These are phyloP conservation scores for Rhopilema esculentum DNA, from an alignment of 30 jellyfish, hydroid and myxozoan species.

Conservation along the genomic window DNA sequence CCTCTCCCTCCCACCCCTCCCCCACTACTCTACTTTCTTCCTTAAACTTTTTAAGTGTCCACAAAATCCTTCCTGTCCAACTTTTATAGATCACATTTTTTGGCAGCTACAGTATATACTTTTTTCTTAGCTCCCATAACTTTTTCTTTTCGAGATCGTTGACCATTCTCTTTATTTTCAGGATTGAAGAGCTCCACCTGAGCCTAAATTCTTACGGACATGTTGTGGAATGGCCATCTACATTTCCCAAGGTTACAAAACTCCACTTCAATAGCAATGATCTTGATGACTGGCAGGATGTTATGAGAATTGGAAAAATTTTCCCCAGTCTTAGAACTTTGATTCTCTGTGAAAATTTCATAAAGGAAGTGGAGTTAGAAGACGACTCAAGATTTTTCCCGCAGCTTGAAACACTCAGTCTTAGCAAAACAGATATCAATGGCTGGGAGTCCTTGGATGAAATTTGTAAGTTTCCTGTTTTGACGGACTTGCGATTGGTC, in stretches of 20 bases:
- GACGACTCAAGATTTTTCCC: conserved; percentile 26
- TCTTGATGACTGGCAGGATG: conserved; percentile 68
- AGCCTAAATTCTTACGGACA: conserved; percentile 79
- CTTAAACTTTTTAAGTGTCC: too few species aligned
- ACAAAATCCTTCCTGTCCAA: too few species aligned
- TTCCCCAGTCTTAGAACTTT: conserved; percentile 73
- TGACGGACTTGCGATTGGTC: conserved; percentile 75
- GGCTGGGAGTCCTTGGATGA: conserved; percentile 87
- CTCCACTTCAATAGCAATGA: conserved; percentile 73
- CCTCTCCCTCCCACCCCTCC: too few species aligned
- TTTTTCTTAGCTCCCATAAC: too few species aligned
- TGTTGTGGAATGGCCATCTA: conserved; percentile 46
- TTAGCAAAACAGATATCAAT: conserved; percentile 64
- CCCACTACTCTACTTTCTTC: too few species aligned
- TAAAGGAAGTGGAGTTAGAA: conserved; percentile 39
- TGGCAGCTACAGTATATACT: too few species aligned
- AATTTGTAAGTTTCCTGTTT: conserved; percentile 66
- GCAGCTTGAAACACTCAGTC: conserved; percentile 68
- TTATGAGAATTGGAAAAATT: conserved; percentile 56
- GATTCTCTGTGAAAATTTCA: conserved; percentile 72
- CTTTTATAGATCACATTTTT: too few species aligned
- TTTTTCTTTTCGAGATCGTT: too few species aligned
- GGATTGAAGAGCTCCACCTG: conserved; percentile 90
- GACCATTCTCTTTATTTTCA: conserved; percentile 16
- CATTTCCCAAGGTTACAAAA: conserved; percentile 59